Base-by-base conservation (phyloP, 2,797 vertebrate species). In the Acanthopagrus latus region DNA sequence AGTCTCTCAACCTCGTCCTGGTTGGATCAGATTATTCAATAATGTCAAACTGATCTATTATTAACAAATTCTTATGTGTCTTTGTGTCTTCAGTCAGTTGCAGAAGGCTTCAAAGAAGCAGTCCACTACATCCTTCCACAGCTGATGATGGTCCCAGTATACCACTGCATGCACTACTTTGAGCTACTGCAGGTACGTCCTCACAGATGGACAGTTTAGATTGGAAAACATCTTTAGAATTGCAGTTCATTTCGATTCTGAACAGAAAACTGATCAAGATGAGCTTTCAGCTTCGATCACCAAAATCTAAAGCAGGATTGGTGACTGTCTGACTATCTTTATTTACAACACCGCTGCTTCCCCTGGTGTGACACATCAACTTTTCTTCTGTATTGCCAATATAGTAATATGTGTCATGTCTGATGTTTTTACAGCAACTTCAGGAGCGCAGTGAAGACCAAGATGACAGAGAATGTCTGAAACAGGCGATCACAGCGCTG, bases 81-180 rank as follows among this genome's bases (percentile, higher is more conserved):
- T 88, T 50, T 86, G 13, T 85, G 38, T 92, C 64, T 89, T 33
- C 93, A 99, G 98, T 97, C 97, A 20, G 96, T 96, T 73, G 96
- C 96, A 74, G 97, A 98, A 46, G 97, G 98, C 14, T 99, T 99
- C 91, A 99, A 97, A 89, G 98, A 99, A 88, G 97, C 97, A 2
- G 97, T 99, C 1, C 97, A 96, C 88, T 99, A 99, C 0, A 95
- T 99, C 74, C 97, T 99, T 58, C 98, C 98, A 11, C 97, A 97
- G 83, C 97, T 99, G 81, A 97, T 99, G 97, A 95, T 99, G 88
- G 96, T 98, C 88, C 98, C 98, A 9, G 97, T 99, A 58, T 98
- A 99, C 88, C 98, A 99, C 85, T 99, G 98, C 89, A 95, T 98
- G 96, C 98, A 99, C 94, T 99, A 99, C 93, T 99, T 99, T 87